These are phyloP conservation scores for Oxygymnocypris stewartii DNA, from an alignment of 2,113 vertebrate genomes.

Conservation along the genomic window DNA sequence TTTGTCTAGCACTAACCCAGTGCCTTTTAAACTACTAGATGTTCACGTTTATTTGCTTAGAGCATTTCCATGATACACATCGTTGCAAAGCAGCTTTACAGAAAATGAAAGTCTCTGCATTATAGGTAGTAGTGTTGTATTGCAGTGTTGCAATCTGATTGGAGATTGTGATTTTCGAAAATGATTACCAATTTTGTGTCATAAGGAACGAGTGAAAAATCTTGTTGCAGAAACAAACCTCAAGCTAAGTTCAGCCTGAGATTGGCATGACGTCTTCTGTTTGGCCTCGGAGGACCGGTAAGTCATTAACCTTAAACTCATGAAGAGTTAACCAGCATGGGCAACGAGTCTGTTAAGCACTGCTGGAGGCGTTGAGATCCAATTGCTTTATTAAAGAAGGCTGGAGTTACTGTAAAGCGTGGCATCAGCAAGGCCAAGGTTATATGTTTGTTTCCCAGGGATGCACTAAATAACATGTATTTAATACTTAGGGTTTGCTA, in stretches of 20 bases:
- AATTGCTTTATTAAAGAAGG: slow-evolving; percentile 4
- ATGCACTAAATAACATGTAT: not conserved
- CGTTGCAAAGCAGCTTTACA: no score
- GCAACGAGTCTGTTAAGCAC: not conserved
- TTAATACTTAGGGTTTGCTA: not conserved
- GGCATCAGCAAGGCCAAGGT: not conserved
- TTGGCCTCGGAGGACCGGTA: not conserved
- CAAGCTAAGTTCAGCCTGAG: not conserved
- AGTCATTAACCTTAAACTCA: slow-evolving; percentile 5
- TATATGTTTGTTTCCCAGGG: not conserved
- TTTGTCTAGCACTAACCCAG: not conserved
- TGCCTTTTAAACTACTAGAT: not conserved
- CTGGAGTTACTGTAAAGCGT: not conserved
- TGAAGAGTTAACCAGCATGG: not conserved
- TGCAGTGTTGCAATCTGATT: no score
- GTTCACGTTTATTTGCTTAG: no score
- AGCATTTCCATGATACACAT: no score
- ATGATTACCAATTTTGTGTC: no score
- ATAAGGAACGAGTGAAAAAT: not conserved
- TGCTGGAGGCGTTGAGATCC: not conserved
- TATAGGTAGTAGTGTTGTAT: no score
- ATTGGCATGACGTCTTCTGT: not conserved
- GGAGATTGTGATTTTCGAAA: no score
- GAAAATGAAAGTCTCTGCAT: no score
- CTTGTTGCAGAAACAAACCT: not conserved